phyloP scores from a whole-genome alignment of 2,113 vertebrate species.

The Syngnathus scovelli region DNA sequence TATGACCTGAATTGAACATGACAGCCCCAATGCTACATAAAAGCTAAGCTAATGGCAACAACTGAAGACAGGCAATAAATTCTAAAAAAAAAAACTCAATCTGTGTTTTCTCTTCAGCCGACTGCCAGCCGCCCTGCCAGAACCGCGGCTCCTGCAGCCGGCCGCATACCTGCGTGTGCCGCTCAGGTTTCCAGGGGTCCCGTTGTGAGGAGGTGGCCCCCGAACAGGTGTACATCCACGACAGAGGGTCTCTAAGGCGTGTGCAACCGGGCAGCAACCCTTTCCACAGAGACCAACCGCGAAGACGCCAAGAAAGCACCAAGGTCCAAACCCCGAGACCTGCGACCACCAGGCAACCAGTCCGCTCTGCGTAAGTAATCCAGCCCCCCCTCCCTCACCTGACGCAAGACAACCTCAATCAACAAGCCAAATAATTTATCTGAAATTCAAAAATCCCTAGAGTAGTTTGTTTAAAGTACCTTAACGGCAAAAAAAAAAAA shows the following conservation, averaged over 20 bases:
- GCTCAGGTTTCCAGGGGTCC: slow-evolving; percentile 73
- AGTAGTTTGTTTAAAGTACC: slow-evolving; percentile 17
- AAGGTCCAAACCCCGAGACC: slow-evolving; percentile 57
- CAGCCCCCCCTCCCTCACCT: slow-evolving; percentile 18
- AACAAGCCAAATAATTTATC: slow-evolving; percentile 9
- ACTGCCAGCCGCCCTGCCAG: slow-evolving; percentile 76
- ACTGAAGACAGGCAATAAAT: slow-evolving; percentile 14
- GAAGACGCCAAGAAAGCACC: slow-evolving; percentile 45
- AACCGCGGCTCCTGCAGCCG: slow-evolving; percentile 77
- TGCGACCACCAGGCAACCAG: slow-evolving; percentile 52
- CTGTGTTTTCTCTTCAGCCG: slow-evolving; percentile 64
- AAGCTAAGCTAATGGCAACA: slow-evolving; percentile 44
- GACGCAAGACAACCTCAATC: slow-evolving; percentile 7
- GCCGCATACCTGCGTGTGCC: slow-evolving; percentile 75
- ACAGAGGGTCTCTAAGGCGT: slow-evolving; percentile 58
- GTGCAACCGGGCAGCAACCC: slow-evolving; percentile 57
- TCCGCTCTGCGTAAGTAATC: slow-evolving; percentile 62
- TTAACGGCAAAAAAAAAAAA: slow-evolving; percentile 10
- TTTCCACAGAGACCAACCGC: slow-evolving; percentile 56
- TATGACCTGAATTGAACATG: slow-evolving; percentile 40
- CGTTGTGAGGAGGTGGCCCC: slow-evolving; percentile 74
- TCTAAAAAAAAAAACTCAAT: slow-evolving; percentile 44
- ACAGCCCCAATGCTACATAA: slow-evolving; percentile 43
- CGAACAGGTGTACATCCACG: slow-evolving; percentile 74
- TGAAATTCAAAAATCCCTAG: background rate